phyloP scores from a whole-genome alignment of 2,888 invertebrate genomes.

The Icerya purchasi region DNA sequence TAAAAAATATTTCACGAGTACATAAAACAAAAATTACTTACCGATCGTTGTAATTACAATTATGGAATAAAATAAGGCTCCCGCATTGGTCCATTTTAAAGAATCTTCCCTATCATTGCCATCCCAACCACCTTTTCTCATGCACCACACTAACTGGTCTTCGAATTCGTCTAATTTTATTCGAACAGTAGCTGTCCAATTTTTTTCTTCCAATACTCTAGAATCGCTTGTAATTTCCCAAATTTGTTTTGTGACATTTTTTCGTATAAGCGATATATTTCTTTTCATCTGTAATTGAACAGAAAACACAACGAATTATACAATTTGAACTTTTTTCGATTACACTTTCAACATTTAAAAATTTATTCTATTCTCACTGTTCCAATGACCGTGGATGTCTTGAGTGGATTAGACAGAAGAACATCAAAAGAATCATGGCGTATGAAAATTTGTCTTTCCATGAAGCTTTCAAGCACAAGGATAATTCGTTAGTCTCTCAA shows the following conservation, averaged over 20 bases:
- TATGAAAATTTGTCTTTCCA: too few relatives aligned
- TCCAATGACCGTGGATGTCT: too few relatives aligned
- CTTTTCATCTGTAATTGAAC: slow-evolving; percentile 51
- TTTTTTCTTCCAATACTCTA: slow-evolving; percentile 42
- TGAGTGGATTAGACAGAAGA: too few relatives aligned
- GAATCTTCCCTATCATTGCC: slow-evolving; percentile 39
- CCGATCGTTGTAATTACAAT: slow-evolving; percentile 92
- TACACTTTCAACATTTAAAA: too few relatives aligned
- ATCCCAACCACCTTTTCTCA: slow-evolving; percentile 78
- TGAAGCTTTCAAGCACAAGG: too few relatives aligned
- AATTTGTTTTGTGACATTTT: slow-evolving; percentile 52
- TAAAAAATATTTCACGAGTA: background rate
- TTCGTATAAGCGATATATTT: slow-evolving; percentile 46
- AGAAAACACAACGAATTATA: too few relatives aligned
- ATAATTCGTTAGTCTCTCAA: too few relatives aligned
- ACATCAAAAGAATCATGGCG: too few relatives aligned
- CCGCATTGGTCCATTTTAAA: slow-evolving; percentile 65
- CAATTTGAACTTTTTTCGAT: too few relatives aligned
- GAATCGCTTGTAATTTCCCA: slow-evolving; percentile 47
- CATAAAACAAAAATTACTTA: slow-evolving; percentile 34
- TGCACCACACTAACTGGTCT: slow-evolving; percentile 49
- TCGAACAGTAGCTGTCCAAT: slow-evolving; percentile 57
- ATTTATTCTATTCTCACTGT: too few relatives aligned
- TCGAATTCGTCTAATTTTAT: slow-evolving; percentile 34
- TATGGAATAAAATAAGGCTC: slow-evolving; percentile 82